A percentile compares a stretch with the other conserved stretches of the same genome.
phyloP scores from a whole-genome alignment of 2,888 invertebrate genomes.

The Seira musarum region DNA sequence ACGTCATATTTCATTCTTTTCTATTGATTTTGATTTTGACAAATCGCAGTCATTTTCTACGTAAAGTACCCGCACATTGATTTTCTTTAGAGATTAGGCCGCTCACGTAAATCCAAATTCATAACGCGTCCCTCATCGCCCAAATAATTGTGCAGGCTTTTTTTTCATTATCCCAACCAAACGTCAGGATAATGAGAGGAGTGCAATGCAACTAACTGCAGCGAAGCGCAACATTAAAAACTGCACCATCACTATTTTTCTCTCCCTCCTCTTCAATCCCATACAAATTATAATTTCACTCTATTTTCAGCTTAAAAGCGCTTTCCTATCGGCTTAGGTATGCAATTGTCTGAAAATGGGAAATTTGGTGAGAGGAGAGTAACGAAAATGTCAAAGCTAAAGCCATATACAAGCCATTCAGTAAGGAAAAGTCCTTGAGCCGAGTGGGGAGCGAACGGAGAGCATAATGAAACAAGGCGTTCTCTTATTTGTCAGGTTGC shows the following conservation, averaged over 20 bases:
- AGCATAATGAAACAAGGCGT: conserved; percentile 46
- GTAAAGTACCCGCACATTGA: too few relatives aligned
- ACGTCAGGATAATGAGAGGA: too few relatives aligned
- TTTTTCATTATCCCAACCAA: too few relatives aligned
- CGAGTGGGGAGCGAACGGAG: conserved; percentile 15
- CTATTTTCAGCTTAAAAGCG: not conserved
- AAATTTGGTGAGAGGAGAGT: conserved; percentile 5
- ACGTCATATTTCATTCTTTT: too few relatives aligned
- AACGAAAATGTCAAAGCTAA: not conserved
- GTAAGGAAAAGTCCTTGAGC: conserved; percentile 38
- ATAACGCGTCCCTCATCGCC: too few relatives aligned
- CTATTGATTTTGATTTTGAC: too few relatives aligned
- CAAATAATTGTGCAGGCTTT: too few relatives aligned
- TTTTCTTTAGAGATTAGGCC: too few relatives aligned
- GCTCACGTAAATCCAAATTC: too few relatives aligned
- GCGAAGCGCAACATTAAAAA: not conserved
- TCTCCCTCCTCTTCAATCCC: not conserved
- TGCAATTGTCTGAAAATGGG: not conserved
- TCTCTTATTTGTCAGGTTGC: conserved; percentile 35
- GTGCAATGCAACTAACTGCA: too few relatives aligned
- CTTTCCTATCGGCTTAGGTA: not conserved
- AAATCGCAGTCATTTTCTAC: too few relatives aligned
- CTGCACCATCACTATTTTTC: not conserved
- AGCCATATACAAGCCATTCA: not conserved
- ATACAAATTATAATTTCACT: conserved; percentile 1